Evolutionary conservation across 2,888 invertebrate species (phyloP).

Genomic region (Himalopsyche japonica): DNA sequence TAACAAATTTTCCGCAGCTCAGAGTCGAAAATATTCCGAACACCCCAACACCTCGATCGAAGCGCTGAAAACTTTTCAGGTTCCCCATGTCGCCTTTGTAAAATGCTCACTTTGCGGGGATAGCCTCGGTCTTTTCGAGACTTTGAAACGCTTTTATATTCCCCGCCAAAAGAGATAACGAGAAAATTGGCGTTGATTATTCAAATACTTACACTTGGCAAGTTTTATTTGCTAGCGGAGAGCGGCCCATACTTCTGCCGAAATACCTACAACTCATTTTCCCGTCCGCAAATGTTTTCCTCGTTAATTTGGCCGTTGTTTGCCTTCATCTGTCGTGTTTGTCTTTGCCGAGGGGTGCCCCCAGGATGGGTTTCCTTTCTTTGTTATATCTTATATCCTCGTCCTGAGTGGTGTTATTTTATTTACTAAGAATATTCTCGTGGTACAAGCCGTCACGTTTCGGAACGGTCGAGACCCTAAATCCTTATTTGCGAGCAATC

Average conservation of each 20-base stretch:
- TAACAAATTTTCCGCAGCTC: not conserved
- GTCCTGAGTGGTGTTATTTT: not conserved
- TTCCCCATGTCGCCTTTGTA: not conserved
- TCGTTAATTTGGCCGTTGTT: conserved; percentile 21
- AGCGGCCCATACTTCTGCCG: not conserved
- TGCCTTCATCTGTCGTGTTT: not conserved
- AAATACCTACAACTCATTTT: conserved; percentile 19
- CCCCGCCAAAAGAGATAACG: not conserved
- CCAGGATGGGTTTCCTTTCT: not conserved
- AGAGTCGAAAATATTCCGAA: not conserved
- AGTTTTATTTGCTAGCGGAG: not conserved
- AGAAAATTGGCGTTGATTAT: not conserved
- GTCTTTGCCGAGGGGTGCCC: not conserved
- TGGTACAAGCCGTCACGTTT: not conserved
- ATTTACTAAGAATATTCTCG: not conserved
- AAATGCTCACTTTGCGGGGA: not conserved
- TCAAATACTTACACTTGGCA: not conserved
- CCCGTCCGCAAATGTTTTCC: conserved; percentile 19
- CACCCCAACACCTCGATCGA: too few species aligned
- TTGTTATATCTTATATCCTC: not conserved
- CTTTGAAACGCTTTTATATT: not conserved
- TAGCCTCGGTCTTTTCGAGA: not conserved
- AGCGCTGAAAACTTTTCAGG: not conserved
- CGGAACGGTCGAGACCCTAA: not conserved
- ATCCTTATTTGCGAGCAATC: not conserved